Evolutionary conservation across 2,113 vertebrate genomes (phyloP), one percentile per base, ranked within the genome.

Genomic region (Hemicordylus capensis): DNA sequence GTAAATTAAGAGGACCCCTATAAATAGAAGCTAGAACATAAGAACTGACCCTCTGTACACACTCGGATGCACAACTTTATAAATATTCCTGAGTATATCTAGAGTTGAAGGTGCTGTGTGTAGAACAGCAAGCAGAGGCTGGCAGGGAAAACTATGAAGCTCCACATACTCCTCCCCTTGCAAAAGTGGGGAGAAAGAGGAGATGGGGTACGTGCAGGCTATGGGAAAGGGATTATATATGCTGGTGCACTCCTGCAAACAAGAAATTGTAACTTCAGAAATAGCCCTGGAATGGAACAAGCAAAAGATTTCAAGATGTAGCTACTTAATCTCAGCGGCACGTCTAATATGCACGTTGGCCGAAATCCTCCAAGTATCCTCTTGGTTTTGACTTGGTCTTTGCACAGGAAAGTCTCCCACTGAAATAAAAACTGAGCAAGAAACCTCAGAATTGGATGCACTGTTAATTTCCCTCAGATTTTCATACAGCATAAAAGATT

Each of bases 391-490:
- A 39, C 66, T 64, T 54, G 22, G 42, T 54, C 67, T 85, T 73
- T 78, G 54, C 44, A 44, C 28, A 64, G 66, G 54, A 59, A 78
- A 87, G 44, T 28, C 75, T 83, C 67, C 66, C 75, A 83, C 58
- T 28, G 44, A 70, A 87, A 63, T 78, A 78, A 87, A 83, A 87
- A 69, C 80, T 76, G 42, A 87, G 80, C 56, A 82, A 83, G 85
- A 85, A 85, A 83, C 64, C 64, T 83, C 74, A 82, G 66, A 72
- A 78, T 39, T 73, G 81, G 67, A 77, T 34, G 56, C 66, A 34
- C 28, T 79, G n/a, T 77, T 83, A 87, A 83, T 83, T 78, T 73
- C 37, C 44, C 56, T 87, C 67, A 79, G 75, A 73, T 87, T 83
- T 83, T 79, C 67, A 74, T 64, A 56, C 31, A 64, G 46, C 58